These are phyloP conservation scores for Atta texana DNA, from an alignment of 1,140 invertebrate genomes.

Conservation along the genomic window DNA sequence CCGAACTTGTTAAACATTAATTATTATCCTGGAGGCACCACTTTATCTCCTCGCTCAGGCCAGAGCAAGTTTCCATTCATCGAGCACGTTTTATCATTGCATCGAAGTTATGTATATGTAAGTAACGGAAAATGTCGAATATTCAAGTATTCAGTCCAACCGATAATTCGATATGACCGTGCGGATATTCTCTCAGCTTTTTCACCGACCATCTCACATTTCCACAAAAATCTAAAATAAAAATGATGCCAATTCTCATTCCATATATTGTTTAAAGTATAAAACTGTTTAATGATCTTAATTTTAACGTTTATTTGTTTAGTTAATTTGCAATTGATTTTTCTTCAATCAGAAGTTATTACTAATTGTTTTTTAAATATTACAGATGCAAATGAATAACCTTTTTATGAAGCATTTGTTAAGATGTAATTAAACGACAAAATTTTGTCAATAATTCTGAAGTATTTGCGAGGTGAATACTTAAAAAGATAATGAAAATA, in stretches of 20 bases:
- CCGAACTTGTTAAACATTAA: constrained; percentile 78
- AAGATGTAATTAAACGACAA: background rate
- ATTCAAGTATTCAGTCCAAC: background rate
- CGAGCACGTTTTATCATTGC: constrained; percentile 34
- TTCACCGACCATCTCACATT: background rate
- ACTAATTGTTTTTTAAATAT: background rate
- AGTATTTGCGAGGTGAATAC: background rate
- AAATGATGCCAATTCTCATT: background rate
- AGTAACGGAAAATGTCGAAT: constrained; percentile 30
- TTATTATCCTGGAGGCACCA: constrained; percentile 65
- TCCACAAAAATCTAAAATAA: background rate
- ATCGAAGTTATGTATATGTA: background rate
- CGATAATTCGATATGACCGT: constrained; percentile 20
- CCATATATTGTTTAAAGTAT: too few species aligned
- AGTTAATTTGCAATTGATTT: background rate
- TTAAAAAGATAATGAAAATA: background rate
- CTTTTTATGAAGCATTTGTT: background rate
- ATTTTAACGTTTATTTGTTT: background rate
- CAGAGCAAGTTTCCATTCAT: constrained; percentile 15
- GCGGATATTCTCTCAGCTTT: constrained; percentile 4
- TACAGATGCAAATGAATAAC: background rate
- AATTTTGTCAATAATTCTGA: background rate
- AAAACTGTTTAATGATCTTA: background rate
- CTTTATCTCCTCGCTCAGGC: constrained; percentile 42
- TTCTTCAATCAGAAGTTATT: background rate